phyloP scores from a whole-genome alignment of 2,888 invertebrate species.

The Seladonia tumulorum region DNA sequence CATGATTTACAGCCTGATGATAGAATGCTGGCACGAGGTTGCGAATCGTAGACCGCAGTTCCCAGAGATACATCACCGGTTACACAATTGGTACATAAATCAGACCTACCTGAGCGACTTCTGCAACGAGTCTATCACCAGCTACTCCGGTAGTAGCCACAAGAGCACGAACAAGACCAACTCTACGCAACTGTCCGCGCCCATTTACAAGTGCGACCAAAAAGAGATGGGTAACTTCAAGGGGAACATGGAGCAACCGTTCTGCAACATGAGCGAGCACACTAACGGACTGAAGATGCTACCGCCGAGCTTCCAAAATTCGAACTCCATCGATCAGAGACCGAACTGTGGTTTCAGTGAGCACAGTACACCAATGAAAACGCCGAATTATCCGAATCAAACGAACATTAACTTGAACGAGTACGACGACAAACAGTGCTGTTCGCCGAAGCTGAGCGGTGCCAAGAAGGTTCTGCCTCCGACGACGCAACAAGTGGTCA shows the following conservation, averaged over 20 bases:
- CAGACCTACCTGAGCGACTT: conserved; percentile 83
- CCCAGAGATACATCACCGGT: conserved; percentile 94
- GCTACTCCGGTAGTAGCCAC: conserved; percentile 78
- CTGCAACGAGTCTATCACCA: conserved; percentile 78
- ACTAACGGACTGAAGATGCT: conserved; percentile 73
- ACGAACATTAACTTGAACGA: conserved; percentile 73
- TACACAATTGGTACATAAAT: conserved; percentile 89
- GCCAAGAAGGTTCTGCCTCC: conserved; percentile 80
- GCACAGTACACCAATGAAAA: conserved; percentile 70
- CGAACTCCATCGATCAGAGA: conserved; percentile 70
- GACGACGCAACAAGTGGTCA: conserved; percentile 61
- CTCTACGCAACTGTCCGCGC: conserved; percentile 77
- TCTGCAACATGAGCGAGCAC: conserved; percentile 76
- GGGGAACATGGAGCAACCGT: conserved; percentile 49
- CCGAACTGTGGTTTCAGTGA: conserved; percentile 68
- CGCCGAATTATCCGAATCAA: conserved; percentile 68
- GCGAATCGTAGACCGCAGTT: conserved; percentile 96
- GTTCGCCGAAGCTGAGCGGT: conserved; percentile 80
- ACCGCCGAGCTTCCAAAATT: conserved; percentile 65
- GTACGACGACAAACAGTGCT: conserved; percentile 78
- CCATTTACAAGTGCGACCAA: conserved; percentile 75
- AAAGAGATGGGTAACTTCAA: conserved; percentile 67
- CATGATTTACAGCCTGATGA: conserved; percentile 97
- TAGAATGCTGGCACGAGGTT: conserved; percentile 99
- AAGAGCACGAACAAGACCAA: conserved; percentile 79